Evolutionary conservation across 92 coral and sea anemone genomes (phyloP), one percentile per base, ranked within the genome.

Genomic region (Metridium senile): DNA sequence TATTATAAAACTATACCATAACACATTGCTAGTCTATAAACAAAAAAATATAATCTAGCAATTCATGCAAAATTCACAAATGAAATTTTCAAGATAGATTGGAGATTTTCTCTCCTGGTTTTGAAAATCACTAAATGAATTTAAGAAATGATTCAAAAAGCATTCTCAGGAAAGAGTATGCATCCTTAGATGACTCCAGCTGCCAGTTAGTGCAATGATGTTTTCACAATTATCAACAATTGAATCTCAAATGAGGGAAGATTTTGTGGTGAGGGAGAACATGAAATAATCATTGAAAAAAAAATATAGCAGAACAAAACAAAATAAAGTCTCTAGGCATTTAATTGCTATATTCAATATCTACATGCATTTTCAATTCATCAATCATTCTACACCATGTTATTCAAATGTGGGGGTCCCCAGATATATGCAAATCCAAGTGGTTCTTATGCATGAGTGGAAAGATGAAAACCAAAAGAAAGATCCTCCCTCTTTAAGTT

Each of bases 351-450:
- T n/a, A n/a, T n/a, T n/a, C n/a, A n/a, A n/a, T 39, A 4, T 39
- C 49, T 39, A 39, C 6, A 13, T 39, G 49, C 13, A 4, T 39
- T 39, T 39, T 39, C 49, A 39, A 39, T 39, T 30, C 29, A 59
- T 59, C 53, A 58, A 73, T 73, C 32, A 57, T 2, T 22, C 47
- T 30, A 57, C 9, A 26, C 1, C 20, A 33, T 33, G 30, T 34
- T 57, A 30, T 71, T 53, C 39, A 71, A 43, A 53, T n/a, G 21
- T 11, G 19, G n/a, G 25, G 51, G 30, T 51, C 66, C 77, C 77
- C 77, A 72, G 77, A 72, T 51, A 53, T 72, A 72, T 56, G 77
- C 46, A 72, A 72, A 72, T 72, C 31, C 8, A 58, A 62, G 32
- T 28, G 21, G 49, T 25, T n/a, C 61, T 45, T 45, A 33, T 32